phyloP scores from a whole-genome alignment of 2,113 vertebrate species.

The Daboia siamensis region DNA sequence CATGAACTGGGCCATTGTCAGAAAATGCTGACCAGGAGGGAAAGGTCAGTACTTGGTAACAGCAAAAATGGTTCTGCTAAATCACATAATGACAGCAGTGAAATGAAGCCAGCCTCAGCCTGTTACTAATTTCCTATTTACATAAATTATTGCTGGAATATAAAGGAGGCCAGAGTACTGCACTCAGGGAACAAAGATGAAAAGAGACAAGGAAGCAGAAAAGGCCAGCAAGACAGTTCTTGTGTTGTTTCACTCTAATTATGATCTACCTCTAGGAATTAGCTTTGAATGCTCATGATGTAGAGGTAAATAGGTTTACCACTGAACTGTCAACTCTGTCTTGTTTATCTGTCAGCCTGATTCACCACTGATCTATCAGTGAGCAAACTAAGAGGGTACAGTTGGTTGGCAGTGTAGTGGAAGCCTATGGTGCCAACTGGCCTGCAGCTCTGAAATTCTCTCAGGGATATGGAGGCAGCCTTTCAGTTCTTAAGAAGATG shows the following conservation, averaged over 20 bases:
- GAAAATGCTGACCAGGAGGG: neutral
- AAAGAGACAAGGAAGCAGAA: neutral
- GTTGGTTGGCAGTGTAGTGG: neutral
- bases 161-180: neutral
- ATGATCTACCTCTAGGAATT: conserved; percentile 21
- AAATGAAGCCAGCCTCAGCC: neutral
- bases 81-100: neutral
- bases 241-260: conserved; percentile 4
- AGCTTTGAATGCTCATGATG: neutral
- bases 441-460: neutral
- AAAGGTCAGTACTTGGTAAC: neutral
- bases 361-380: neutral
- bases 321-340: neutral
- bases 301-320: neutral
- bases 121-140: neutral
- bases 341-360: neutral
- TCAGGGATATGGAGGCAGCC: neutral
- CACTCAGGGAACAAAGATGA: neutral
- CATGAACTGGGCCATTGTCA: neutral
- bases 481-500: neutral
- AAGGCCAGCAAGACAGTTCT: conserved; percentile 19
- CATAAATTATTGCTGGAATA: neutral
- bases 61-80: conserved; percentile 11
- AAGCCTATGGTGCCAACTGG: neutral
- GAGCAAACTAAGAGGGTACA: neutral